A percentile compares a stretch with the other conserved stretches of the same genome.
phyloP scores from a whole-genome alignment of 2,113 vertebrate species.

The Chlamydotis undulata region DNA sequence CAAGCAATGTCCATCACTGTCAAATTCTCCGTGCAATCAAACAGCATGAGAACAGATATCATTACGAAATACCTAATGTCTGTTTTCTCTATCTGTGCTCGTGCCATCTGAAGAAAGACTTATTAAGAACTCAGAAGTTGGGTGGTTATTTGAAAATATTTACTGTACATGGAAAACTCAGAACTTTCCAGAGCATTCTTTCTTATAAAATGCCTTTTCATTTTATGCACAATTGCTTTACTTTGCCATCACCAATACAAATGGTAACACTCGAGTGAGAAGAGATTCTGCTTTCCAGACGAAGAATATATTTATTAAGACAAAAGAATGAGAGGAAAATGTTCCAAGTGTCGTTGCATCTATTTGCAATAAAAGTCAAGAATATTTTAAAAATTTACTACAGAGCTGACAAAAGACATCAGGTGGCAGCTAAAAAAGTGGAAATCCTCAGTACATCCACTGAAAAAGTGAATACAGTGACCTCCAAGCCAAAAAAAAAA shows the following conservation, averaged over 20 bases:
- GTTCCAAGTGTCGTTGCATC: constrained; percentile 37
- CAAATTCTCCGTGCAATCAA: constrained; percentile 34
- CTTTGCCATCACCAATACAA: constrained; percentile 11
- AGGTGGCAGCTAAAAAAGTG: not conserved
- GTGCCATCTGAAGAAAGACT: not conserved
- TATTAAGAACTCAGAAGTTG: not conserved
- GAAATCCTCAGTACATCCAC: constrained; percentile 4
- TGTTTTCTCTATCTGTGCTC: not conserved
- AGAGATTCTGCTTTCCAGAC: not conserved
- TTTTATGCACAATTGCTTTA: constrained; percentile 46
- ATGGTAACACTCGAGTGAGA: not conserved
- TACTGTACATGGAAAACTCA: not conserved
- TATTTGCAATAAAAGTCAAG: constrained; percentile 26
- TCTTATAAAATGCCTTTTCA: constrained; percentile 20
- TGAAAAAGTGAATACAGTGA: not conserved
- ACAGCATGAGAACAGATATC: constrained; percentile 20
- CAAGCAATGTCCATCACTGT: constrained; percentile 57
- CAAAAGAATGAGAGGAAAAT: constrained; percentile 36
- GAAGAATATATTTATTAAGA: constrained; percentile 45
- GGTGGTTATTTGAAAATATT: constrained; percentile 18
- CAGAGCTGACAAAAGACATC: constrained; percentile 37
- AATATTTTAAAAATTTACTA: constrained; percentile 33
- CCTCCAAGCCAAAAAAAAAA: not conserved
- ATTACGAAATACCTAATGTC: not conserved
- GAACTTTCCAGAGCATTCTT: not conserved